A percentile compares a stretch with the other conserved stretches of the same genome.
phyloP scores from a whole-genome alignment of 1,140 invertebrate species.

The Manduca sexta region DNA sequence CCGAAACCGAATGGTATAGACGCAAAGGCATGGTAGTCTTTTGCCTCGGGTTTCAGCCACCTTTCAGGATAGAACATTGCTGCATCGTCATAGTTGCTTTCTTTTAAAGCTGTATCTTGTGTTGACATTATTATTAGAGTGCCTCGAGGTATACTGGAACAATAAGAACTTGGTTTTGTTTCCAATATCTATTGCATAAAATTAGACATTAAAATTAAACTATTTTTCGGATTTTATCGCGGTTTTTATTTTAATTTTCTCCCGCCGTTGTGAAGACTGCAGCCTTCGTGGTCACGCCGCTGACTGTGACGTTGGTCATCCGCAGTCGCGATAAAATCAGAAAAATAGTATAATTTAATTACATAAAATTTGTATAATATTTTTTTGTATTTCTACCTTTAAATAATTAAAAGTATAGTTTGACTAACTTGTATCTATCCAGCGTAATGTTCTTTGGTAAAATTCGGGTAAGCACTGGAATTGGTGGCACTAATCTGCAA shows the following conservation, averaged over 20 bases:
- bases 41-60: constrained; percentile 74
- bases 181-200: background rate
- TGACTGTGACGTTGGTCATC: background rate
- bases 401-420: too few relatives aligned
- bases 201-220: too few relatives aligned
- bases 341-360: too few relatives aligned
- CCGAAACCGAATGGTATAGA: constrained; percentile 78
- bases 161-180: background rate
- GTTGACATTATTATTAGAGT: constrained; percentile 83
- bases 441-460: constrained; percentile 78
- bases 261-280: too few relatives aligned
- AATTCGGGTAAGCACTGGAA: constrained; percentile 77
- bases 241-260: too few relatives aligned
- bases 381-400: too few relatives aligned
- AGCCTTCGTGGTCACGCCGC: too few relatives aligned
- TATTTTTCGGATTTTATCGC: too few relatives aligned
- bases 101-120: constrained; percentile 77
- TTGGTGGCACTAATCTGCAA: constrained; percentile 75
- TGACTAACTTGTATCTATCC: constrained; percentile 79
- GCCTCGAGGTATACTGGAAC: constrained; percentile 71
- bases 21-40: constrained; percentile 67
- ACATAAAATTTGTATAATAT: too few relatives aligned
- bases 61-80: constrained; percentile 80
- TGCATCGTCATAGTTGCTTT: constrained; percentile 82
- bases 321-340: background rate